These are phyloP conservation scores for Zophobas morio DNA, from an alignment of 1,140 invertebrate genomes.

Conservation along the genomic window DNA sequence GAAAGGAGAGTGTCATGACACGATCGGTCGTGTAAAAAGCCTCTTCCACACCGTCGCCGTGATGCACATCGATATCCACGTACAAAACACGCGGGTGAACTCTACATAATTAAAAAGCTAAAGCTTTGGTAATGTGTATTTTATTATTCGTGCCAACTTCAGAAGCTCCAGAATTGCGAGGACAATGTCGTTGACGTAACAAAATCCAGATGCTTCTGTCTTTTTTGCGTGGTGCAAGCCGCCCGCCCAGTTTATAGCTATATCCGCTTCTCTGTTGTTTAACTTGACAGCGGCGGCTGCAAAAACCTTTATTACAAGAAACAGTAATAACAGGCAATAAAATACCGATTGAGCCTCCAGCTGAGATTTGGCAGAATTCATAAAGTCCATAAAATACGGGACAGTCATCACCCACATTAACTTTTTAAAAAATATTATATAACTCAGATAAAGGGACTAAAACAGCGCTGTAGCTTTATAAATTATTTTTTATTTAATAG, in stretches of 20 bases:
- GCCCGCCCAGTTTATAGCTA: slow-evolving; percentile 99
- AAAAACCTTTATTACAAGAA: too few relatives aligned
- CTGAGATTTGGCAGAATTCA: slow-evolving; percentile 98
- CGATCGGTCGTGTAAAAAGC: slow-evolving; percentile 94
- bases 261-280: slow-evolving; percentile 96
- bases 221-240: slow-evolving; percentile 99
- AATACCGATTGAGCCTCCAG: slow-evolving; percentile 96
- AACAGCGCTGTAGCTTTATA: too few relatives aligned
- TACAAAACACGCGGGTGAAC: slow-evolving; percentile 92
- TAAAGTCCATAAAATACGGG: slow-evolving; percentile 98
- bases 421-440: too few relatives aligned
- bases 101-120: too few relatives aligned
- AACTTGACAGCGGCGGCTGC: slow-evolving; percentile 95
- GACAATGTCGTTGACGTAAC: slow-evolving; percentile 98
- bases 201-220: slow-evolving; percentile 97
- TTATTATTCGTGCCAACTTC: too few relatives aligned
- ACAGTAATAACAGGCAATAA: too few relatives aligned
- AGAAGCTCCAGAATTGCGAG: slow-evolving; percentile 93
- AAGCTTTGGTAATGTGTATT: too few relatives aligned
- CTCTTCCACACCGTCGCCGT: slow-evolving; percentile 94
- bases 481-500: too few relatives aligned
- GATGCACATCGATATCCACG: slow-evolving; percentile 95
- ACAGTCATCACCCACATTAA: slow-evolving; percentile 99
- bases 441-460: too few relatives aligned
- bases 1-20: slow-evolving; percentile 95